phyloP scores from a whole-genome alignment of 1,140 invertebrate species.

The Bombus sylvicola region DNA sequence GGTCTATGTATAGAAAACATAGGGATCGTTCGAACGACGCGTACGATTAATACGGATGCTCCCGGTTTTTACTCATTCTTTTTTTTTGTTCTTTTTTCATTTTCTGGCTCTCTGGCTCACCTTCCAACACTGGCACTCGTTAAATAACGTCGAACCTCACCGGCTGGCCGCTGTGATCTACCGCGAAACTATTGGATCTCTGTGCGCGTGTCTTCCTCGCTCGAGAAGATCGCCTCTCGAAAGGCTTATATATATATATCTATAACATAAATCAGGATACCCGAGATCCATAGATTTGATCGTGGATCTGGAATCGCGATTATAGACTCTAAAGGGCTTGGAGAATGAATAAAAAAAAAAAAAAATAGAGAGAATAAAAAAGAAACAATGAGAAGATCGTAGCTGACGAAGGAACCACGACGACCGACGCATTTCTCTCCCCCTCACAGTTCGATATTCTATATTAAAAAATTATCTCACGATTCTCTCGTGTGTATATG shows the following conservation, averaged over 20 bases:
- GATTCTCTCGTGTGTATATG: not conserved
- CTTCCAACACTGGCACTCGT: constrained; percentile 23
- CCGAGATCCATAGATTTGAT: not conserved
- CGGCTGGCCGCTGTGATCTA: not conserved
- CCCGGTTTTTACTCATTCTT: not conserved
- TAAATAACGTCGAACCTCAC: constrained; percentile 9
- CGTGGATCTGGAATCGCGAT: not conserved
- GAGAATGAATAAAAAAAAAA: not conserved
- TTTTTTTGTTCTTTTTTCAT: not conserved
- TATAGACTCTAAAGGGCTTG: constrained; percentile 41
- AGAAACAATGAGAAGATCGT: constrained; percentile 58
- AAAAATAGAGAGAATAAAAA: not conserved
- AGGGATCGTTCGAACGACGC: constrained; percentile 20
- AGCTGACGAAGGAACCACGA: constrained; percentile 49
- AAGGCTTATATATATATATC: constrained; percentile 9
- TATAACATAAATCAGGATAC: not conserved
- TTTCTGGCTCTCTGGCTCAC: constrained; percentile 15
- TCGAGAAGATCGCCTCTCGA: not conserved
- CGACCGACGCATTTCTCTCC: not conserved
- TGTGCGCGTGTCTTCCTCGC: constrained; percentile 4
- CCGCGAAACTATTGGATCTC: not conserved
- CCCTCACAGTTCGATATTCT: not conserved
- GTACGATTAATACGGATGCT: constrained; percentile 11
- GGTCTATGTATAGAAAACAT: not conserved
- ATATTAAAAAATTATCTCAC: constrained; percentile 17